Evolutionary conservation across 2,888 invertebrate species (phyloP).

Genomic region (Cotesia congregata): DNA sequence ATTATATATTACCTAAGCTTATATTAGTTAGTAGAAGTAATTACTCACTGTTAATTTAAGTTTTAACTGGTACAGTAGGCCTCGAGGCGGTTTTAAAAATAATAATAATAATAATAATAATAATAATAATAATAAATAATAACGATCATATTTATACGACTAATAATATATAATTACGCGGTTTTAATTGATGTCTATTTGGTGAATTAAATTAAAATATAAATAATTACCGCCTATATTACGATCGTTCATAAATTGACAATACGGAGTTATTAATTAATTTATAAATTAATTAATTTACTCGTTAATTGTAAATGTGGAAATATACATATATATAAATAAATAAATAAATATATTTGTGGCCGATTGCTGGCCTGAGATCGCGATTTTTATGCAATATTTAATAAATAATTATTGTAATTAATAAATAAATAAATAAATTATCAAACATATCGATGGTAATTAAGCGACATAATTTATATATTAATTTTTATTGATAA

Average conservation of each 20-base stretch:
- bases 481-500: neutral
- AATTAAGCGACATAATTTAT: neutral
- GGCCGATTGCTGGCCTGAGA: neutral
- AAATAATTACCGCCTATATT: conserved; percentile 4
- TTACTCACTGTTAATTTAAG: conserved; percentile 13
- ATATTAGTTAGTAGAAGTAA: conserved; percentile 36
- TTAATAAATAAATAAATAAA: neutral
- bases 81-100: neutral
- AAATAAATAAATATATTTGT: neutral
- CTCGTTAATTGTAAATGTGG: neutral
- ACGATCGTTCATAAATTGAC: conserved; percentile 32
- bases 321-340: neutral
- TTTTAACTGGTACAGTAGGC: neutral
- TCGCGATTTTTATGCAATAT: neutral
- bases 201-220: neutral
- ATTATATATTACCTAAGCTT: conserved; percentile 50
- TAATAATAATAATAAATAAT: neutral
- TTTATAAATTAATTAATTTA: neutral
- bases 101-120: neutral
- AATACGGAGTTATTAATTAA: conserved; percentile 21
- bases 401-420: neutral
- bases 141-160: too few relatives aligned
- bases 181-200: too few relatives aligned
- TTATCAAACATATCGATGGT: neutral
- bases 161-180: neutral